A percentile compares a stretch with the other conserved stretches of the same genome.
These are phyloP conservation scores for Shinisaurus crocodilurus DNA, from an alignment of 2,113 vertebrate genomes.

Conservation along the genomic window DNA sequence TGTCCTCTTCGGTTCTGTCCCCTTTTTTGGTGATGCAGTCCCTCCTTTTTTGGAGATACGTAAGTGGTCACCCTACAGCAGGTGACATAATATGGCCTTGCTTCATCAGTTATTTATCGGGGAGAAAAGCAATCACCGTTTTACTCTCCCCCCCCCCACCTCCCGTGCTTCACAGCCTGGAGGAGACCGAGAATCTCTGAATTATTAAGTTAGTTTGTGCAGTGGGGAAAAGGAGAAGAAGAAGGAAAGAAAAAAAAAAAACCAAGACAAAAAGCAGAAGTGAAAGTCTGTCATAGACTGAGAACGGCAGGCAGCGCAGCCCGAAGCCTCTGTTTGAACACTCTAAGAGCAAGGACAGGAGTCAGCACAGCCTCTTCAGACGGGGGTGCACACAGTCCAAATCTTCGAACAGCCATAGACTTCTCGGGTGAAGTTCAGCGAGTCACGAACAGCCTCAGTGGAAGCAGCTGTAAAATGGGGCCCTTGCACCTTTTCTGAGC, in stretches of 20 bases:
- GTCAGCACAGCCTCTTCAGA: not conserved
- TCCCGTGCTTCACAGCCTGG: not conserved
- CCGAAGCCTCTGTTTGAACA: not conserved
- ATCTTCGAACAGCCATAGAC: not conserved
- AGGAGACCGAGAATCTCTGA: conserved; percentile 14
- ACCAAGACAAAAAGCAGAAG: not conserved
- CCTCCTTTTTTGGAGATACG: too few relatives aligned
- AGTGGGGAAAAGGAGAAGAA: not conserved
- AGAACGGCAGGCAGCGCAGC: not conserved
- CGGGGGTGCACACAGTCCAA: not conserved
- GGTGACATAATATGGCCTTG: not conserved
- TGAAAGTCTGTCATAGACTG: not conserved
- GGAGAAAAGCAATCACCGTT: conserved; percentile 17
- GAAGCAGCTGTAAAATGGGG: not conserved
- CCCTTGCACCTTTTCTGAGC: not conserved
- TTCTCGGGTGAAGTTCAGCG: not conserved
- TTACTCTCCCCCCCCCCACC: not conserved
- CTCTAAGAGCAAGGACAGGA: not conserved
- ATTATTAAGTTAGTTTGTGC: conserved; percentile 32
- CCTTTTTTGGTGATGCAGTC: too few relatives aligned
- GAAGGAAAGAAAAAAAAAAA: too few relatives aligned
- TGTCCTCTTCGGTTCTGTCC: too few relatives aligned
- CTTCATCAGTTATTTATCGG: conserved; percentile 29
- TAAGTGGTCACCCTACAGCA: not conserved
- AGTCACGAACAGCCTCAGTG: not conserved